phyloP scores from a whole-genome alignment of 1,140 invertebrate species.

The Drosophila subobscura region DNA sequence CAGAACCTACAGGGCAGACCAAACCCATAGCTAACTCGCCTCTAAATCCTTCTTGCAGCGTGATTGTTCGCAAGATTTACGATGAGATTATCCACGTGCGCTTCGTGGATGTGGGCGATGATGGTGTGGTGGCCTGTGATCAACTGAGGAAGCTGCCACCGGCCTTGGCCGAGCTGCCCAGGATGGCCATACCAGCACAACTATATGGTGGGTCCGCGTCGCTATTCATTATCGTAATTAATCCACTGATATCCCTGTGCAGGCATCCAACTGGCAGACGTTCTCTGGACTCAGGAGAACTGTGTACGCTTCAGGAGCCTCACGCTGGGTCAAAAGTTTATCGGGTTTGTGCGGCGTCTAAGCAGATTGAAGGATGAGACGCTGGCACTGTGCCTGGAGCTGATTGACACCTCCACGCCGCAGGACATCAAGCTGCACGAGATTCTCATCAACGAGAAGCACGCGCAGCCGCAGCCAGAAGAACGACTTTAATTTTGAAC shows the following conservation, averaged over 20 bases:
- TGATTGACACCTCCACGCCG: slow-evolving; percentile 69
- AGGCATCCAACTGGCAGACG: slow-evolving; percentile 64
- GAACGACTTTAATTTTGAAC: slow-evolving; percentile 6
- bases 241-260: background rate
- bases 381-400: slow-evolving; percentile 50
- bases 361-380: slow-evolving; percentile 50
- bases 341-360: slow-evolving; percentile 52
- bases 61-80: slow-evolving; percentile 73
- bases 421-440: slow-evolving; percentile 73
- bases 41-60: slow-evolving; percentile 33
- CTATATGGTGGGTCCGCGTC: slow-evolving; percentile 59
- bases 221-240: background rate
- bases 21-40: background rate
- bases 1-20: no score
- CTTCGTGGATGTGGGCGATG: slow-evolving; percentile 77
- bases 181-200: slow-evolving; percentile 73
- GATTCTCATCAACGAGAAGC: slow-evolving; percentile 61
- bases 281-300: slow-evolving; percentile 76
- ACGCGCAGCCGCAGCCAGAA: slow-evolving; percentile 49
- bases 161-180: slow-evolving; percentile 70
- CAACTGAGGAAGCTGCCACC: slow-evolving; percentile 62
- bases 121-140: slow-evolving; percentile 64
- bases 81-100: slow-evolving; percentile 74
- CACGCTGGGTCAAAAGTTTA: slow-evolving; percentile 76
- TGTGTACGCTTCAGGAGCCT: slow-evolving; percentile 71